Conservation (phyloP, 2,797 vertebrate species). For the Vireo griseus region DNA sequence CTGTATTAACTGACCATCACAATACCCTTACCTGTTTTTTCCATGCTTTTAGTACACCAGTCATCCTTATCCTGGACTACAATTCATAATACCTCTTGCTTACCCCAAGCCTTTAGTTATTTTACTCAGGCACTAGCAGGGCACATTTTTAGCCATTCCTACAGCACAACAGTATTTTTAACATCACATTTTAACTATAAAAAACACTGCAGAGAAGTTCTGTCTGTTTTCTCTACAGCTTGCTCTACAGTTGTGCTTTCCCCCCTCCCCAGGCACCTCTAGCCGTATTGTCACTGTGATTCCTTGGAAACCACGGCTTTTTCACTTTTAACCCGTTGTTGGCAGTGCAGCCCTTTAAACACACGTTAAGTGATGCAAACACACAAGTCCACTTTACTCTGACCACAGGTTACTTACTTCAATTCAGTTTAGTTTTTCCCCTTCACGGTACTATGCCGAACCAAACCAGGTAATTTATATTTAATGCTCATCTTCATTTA, state of each 20-base stretch:
- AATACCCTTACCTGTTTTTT: background rate
- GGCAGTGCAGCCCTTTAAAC: fast-evolving
- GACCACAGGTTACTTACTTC: fast-evolving
- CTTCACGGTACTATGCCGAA: fast-evolving
- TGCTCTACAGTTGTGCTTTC: background rate
- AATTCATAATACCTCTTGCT: background rate
- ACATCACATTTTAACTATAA: background rate
- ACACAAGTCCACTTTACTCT: fast-evolving
- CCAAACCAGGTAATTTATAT: fast-evolving
- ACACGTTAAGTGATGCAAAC: fast-evolving
- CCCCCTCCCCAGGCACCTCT: background rate
- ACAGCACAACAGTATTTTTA: background rate
- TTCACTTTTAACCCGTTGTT: fast-evolving
- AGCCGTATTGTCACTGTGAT: fast-evolving
- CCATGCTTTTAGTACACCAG: fast-evolving
- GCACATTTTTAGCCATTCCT: background rate
- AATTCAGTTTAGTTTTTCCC: background rate
- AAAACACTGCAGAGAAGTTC: background rate
- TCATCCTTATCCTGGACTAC: fast-evolving
- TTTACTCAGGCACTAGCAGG: background rate
- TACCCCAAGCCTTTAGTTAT: background rate
- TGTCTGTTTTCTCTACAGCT: background rate
- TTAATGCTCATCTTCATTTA: background rate
- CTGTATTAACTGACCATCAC: background rate
- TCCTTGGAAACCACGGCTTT: background rate